Evolutionary conservation across 1,140 invertebrate species (phyloP).

Genomic region (Hestina assimilis): DNA sequence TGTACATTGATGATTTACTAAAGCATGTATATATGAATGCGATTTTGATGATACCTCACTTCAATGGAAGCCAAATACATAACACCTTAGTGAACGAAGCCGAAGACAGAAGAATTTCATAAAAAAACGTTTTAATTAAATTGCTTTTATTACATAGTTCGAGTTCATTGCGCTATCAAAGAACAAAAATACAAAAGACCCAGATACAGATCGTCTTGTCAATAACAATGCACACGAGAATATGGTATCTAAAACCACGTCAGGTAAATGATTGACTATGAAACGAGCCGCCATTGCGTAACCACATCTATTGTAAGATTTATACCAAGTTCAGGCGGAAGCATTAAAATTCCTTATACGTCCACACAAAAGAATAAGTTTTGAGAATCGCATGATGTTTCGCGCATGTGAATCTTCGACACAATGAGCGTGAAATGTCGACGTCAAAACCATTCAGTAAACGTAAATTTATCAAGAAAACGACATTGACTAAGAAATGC

Average conservation of each 20-base stretch:
- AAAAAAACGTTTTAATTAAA: no score
- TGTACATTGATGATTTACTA: no score
- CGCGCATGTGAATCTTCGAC: constrained; percentile 57
- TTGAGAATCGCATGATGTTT: constrained; percentile 62
- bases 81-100: no score
- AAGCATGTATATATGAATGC: no score
- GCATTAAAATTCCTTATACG: constrained; percentile 72
- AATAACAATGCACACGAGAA: constrained; percentile 10
- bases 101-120: no score
- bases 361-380: constrained; percentile 70
- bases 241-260: constrained; percentile 13
- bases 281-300: constrained; percentile 48
- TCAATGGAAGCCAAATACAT: no score
- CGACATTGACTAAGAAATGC: no score
- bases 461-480: no score
- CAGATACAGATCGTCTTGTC: constrained; percentile 2
- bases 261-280: constrained; percentile 40
- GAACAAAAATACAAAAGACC: constrained; percentile 10
- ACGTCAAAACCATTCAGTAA: no score
- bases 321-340: constrained; percentile 66
- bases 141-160: no score
- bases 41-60: no score
- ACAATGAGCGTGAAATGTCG: constrained; percentile 24
- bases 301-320: constrained; percentile 53
- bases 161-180: background rate